Evolutionary conservation across 2,888 invertebrate species (phyloP).

Genomic region (Microctonus hyperodae): DNA sequence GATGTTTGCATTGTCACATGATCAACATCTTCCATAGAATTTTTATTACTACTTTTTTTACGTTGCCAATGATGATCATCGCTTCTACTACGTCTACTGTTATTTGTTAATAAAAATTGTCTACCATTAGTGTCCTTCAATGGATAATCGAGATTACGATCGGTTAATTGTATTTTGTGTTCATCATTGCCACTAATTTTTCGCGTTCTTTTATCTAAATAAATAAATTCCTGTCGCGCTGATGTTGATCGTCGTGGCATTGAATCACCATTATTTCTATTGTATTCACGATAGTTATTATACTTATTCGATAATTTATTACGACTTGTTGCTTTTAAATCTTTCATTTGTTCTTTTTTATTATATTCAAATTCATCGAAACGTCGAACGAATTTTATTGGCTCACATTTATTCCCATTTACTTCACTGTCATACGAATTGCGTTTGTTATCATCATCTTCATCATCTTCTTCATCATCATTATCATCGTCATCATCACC

Average conservation of each 20-base stretch:
- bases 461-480: background rate
- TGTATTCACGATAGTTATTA: background rate
- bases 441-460: background rate
- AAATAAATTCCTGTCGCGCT: constrained; percentile 18
- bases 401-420: constrained; percentile 14
- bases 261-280: constrained; percentile 18
- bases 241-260: constrained; percentile 14
- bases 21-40: constrained; percentile 49
- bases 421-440: constrained; percentile 6
- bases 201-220: constrained; percentile 23
- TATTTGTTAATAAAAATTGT: constrained; percentile 2
- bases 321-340: background rate
- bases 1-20: constrained; percentile 40
- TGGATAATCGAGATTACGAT: constrained; percentile 24
- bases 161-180: background rate
- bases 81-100: constrained; percentile 35
- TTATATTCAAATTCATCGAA: constrained; percentile 18
- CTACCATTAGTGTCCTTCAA: constrained; percentile 17
- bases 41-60: constrained; percentile 43
- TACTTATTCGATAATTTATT: constrained; percentile 10
- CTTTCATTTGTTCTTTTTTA: background rate
- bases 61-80: constrained; percentile 43
- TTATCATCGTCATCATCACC: background rate
- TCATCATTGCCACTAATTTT: constrained; percentile 18
- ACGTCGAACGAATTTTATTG: constrained; percentile 19